These are phyloP conservation scores for Hylyphantes graminicola DNA, from an alignment of 1,140 invertebrate species.

Conservation along the genomic window DNA sequence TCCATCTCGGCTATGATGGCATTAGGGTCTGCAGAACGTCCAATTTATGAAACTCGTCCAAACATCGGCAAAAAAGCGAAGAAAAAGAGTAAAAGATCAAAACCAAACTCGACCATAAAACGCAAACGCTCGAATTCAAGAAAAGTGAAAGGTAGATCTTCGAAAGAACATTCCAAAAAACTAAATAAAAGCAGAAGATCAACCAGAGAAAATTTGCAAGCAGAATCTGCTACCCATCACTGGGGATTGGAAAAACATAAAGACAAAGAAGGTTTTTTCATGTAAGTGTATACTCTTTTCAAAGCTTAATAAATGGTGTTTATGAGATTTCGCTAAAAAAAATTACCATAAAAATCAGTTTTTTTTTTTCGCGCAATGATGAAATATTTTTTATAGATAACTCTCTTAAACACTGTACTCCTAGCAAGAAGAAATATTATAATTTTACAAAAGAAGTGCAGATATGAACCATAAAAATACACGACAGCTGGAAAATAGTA, in stretches of 20 bases:
- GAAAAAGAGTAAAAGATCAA: not conserved
- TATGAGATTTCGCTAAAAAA: no score
- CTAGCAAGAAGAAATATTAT: no score
- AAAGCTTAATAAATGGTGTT: no score
- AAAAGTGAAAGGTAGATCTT: not conserved
- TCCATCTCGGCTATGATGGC: not conserved
- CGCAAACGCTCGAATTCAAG: no score
- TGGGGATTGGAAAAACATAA: conserved; percentile 50
- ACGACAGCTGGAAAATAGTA: no score
- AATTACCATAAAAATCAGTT: no score
- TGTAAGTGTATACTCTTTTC: conserved; percentile 6
- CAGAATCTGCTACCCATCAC: conserved; percentile 11
- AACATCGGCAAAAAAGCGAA: not conserved
- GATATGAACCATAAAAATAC: no score
- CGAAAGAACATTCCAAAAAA: not conserved
- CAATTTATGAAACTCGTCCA: not conserved
- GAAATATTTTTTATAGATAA: no score
- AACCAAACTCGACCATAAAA: not conserved
- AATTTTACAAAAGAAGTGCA: no score
- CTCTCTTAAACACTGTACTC: no score
- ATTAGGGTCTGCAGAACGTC: not conserved
- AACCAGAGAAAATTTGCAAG: not conserved
- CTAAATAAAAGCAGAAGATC: conserved; percentile 28
- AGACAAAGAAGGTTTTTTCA: conserved; percentile 31
- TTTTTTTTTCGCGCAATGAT: no score